Conservation (phyloP, 2,888 invertebrate species). For the Ophioninae sp. region DNA sequence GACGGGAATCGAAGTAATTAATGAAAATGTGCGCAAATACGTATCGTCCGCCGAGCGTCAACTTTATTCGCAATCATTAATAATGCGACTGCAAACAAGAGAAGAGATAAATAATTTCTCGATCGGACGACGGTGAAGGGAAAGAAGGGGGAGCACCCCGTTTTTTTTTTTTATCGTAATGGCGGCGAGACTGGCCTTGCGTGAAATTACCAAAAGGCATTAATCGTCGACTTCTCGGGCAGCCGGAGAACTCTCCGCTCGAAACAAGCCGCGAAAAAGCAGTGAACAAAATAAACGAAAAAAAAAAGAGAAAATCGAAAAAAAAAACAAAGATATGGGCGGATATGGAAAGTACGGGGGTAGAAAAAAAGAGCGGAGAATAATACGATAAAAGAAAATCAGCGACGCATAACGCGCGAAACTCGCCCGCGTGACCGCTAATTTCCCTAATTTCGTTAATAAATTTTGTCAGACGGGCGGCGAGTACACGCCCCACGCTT, state of each 20-base stretch:
- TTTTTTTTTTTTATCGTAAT: slow-evolving; percentile 9
- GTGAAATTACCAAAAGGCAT: slow-evolving; percentile 58
- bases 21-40: background rate
- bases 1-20: background rate
- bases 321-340: slow-evolving; percentile 22
- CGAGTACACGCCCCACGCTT: slow-evolving; percentile 18
- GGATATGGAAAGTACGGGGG: slow-evolving; percentile 29
- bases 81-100: background rate
- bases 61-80: background rate
- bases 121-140: background rate
- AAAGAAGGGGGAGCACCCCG: background rate
- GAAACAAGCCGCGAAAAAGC: slow-evolving; percentile 9
- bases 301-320: slow-evolving; percentile 33
- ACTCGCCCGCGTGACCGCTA: slow-evolving; percentile 68
- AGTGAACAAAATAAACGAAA: background rate
- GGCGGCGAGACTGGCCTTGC: slow-evolving; percentile 10
- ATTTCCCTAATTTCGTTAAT: slow-evolving; percentile 77
- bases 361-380: slow-evolving; percentile 35
- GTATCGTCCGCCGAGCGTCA: background rate
- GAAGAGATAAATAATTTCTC: background rate
- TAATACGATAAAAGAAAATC: slow-evolving; percentile 59
- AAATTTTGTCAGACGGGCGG: slow-evolving; percentile 70
- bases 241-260: slow-evolving; percentile 6
- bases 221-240: slow-evolving; percentile 51
- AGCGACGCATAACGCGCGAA: slow-evolving; percentile 63